Evolutionary conservation across 2,797 vertebrate species (phyloP).

Genomic region (Lycodopsis pacificus): DNA sequence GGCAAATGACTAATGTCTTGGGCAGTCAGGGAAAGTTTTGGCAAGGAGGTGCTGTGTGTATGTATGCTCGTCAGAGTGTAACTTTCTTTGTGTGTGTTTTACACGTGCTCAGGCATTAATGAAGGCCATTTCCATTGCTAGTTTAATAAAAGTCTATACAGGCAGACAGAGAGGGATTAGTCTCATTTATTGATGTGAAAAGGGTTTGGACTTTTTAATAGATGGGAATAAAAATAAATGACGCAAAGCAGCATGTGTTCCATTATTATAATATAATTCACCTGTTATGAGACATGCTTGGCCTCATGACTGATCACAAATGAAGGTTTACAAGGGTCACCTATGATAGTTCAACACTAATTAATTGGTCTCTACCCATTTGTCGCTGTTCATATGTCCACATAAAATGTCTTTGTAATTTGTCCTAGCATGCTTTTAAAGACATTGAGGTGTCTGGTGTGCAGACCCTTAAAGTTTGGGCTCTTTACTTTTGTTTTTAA

Average conservation of each 20-base stretch:
- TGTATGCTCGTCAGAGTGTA: constrained; percentile 20
- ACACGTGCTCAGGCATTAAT: constrained; percentile 64
- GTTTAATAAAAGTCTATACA: constrained; percentile 68
- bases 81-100: constrained; percentile 22
- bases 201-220: constrained; percentile 74
- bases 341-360: constrained; percentile 31
- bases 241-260: constrained; percentile 55
- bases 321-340: constrained; percentile 34
- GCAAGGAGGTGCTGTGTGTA: constrained; percentile 44
- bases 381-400: constrained; percentile 23
- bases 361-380: constrained; percentile 31
- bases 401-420: too few relatives aligned
- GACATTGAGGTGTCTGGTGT: neutral
- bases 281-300: constrained; percentile 25
- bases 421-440: too few relatives aligned
- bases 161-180: constrained; percentile 71
- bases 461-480: neutral
- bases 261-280: constrained; percentile 51
- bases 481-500: neutral
- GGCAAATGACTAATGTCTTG: constrained; percentile 74
- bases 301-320: constrained; percentile 36
- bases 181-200: constrained; percentile 76
- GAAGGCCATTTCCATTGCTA: constrained; percentile 71
- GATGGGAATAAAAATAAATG: constrained; percentile 68
- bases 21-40: constrained; percentile 68